A percentile compares a stretch with the other conserved stretches of the same genome.
phyloP scores from a whole-genome alignment of 2,113 vertebrate species.

The Phoenicopterus ruber region DNA sequence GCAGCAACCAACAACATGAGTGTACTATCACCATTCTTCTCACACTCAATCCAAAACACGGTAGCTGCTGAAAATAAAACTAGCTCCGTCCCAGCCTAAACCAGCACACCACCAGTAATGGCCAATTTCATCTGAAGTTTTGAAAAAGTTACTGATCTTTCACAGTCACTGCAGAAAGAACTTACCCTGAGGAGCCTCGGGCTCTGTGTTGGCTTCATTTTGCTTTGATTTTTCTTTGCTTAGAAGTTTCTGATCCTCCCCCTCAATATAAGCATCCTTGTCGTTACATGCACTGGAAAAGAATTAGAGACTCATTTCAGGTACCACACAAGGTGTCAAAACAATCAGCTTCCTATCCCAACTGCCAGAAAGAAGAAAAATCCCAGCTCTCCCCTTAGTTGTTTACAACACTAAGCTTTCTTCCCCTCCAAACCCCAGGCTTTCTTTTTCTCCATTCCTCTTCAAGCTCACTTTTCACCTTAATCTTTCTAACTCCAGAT shows the following conservation, averaged over 20 bases:
- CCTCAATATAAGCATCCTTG: background rate
- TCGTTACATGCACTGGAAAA: background rate
- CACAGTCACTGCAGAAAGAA: background rate
- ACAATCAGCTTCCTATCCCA: background rate
- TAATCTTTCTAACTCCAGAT: background rate
- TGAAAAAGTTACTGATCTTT: background rate
- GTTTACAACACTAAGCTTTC: background rate
- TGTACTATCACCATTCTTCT: no score
- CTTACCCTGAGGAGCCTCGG: conserved; percentile 10
- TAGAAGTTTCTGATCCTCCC: background rate
- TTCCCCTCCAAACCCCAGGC: background rate
- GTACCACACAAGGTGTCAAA: background rate
- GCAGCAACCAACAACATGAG: no score
- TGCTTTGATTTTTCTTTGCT: background rate
- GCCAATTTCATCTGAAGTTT: background rate
- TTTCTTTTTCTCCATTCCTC: background rate
- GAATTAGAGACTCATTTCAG: background rate
- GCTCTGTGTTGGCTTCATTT: conserved; percentile 6
- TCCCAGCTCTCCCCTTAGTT: background rate
- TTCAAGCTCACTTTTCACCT: background rate
- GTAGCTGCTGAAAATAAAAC: no score
- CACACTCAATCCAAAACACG: no score
- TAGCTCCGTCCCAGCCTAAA: no score
- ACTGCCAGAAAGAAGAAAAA: background rate
- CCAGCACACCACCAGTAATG: background rate